These are phyloP conservation scores for Atopsyche davidsoni DNA, from an alignment of 1,140 invertebrate genomes.

Conservation along the genomic window DNA sequence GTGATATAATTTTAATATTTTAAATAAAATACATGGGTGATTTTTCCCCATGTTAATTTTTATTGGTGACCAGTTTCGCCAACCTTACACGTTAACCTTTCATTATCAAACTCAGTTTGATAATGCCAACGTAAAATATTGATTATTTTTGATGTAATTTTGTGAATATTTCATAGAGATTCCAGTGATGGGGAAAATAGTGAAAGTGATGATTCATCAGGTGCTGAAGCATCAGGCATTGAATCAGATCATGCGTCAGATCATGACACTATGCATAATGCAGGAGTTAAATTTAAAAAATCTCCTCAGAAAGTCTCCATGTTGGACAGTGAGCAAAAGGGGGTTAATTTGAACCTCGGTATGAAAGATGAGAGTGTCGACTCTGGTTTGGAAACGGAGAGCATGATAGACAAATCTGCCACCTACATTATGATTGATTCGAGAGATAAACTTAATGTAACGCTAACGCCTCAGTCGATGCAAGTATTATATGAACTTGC, in stretches of 20 bases:
- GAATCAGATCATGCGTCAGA: slow-evolving; percentile 44
- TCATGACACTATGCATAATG: slow-evolving; percentile 31
- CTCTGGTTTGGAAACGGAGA: slow-evolving; percentile 46
- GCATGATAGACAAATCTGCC: slow-evolving; percentile 47
- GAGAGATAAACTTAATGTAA: slow-evolving; percentile 61
- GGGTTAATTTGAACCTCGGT: slow-evolving; percentile 17
- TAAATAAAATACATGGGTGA: too few relatives aligned
- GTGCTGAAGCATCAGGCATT: slow-evolving; percentile 49
- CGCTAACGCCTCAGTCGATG: slow-evolving; percentile 58
- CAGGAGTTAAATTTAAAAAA: slow-evolving; percentile 22
- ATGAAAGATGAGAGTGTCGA: slow-evolving; percentile 37
- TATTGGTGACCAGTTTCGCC: too few relatives aligned
- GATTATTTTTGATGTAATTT: slow-evolving; percentile 15
- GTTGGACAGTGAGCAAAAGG: slow-evolving; percentile 14
- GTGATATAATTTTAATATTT: slow-evolving; percentile 14
- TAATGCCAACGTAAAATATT: too few relatives aligned
- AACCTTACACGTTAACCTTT: too few relatives aligned
- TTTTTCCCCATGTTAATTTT: too few relatives aligned
- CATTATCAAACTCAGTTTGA: too few relatives aligned
- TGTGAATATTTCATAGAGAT: slow-evolving; percentile 47
- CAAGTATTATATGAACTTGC: slow-evolving; percentile 56
- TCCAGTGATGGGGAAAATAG: slow-evolving; percentile 69
- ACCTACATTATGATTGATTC: slow-evolving; percentile 64
- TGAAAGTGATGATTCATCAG: slow-evolving; percentile 63
- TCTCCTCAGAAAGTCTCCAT: slow-evolving; percentile 19